These are phyloP conservation scores for Gallinago undulata DNA, from an alignment of 2,113 vertebrate genomes.

Conservation along the genomic window DNA sequence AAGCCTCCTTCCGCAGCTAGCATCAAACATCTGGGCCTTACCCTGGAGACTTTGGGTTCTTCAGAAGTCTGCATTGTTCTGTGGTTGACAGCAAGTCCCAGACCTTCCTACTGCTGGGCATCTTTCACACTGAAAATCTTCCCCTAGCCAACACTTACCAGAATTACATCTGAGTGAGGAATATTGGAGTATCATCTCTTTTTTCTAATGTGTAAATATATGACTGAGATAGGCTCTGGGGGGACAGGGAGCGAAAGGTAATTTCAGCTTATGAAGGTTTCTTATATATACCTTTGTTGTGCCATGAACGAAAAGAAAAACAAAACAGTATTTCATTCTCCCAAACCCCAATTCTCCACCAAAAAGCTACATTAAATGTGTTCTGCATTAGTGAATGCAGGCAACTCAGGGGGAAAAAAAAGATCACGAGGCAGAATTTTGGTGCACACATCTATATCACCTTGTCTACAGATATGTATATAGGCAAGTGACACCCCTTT, in stretches of 20 bases:
- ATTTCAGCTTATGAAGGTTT: background rate
- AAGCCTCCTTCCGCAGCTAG: background rate
- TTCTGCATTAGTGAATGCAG: background rate
- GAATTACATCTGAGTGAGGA: background rate
- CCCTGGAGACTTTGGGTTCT: background rate
- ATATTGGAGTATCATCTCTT: background rate
- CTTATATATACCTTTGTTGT: background rate
- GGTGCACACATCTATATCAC: background rate
- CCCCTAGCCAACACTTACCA: background rate
- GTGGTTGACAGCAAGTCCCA: background rate
- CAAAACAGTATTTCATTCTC: background rate
- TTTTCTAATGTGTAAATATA: background rate
- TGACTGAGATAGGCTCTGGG: background rate
- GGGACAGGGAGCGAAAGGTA: rapidly evolving
- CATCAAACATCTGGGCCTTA: background rate
- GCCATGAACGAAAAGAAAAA: background rate
- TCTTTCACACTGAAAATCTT: background rate
- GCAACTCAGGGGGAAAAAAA: background rate
- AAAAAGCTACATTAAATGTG: background rate
- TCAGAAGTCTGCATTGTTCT: background rate
- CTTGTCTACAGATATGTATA: background rate
- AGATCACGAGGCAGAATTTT: background rate
- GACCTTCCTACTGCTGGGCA: background rate
- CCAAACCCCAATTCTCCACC: background rate
- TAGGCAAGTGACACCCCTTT: background rate